phyloP scores from a whole-genome alignment of 2,113 vertebrate genomes.

The Eleginops maclovinus region DNA sequence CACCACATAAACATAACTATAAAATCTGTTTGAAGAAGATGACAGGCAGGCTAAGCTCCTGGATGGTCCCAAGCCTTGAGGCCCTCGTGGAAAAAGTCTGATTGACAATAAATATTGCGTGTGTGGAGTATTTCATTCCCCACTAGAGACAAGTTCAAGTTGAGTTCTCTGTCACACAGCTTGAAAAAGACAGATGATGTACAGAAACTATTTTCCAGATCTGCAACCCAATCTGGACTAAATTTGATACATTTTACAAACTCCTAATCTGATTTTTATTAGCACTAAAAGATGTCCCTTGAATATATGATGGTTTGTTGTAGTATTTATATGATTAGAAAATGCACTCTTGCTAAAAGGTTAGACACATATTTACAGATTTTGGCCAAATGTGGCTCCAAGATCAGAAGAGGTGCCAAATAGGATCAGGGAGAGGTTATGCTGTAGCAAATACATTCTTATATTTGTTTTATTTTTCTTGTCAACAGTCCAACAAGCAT shows the following conservation, averaged over 20 bases:
- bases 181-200: conserved; percentile 4
- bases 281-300: not conserved
- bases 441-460: conserved; percentile 26
- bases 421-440: conserved; percentile 7
- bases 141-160: conserved; percentile 34
- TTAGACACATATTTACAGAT: conserved; percentile 30
- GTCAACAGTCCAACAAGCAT: conserved; percentile 49
- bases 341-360: conserved; percentile 2
- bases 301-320: not conserved
- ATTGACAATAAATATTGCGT: conserved; percentile 43
- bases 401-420: conserved; percentile 19
- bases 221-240: not conserved
- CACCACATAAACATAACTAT: conserved; percentile 15
- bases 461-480: conserved; percentile 52
- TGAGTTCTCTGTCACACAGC: conserved; percentile 1
- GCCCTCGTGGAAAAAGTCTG: conserved; percentile 54
- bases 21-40: conserved; percentile 51
- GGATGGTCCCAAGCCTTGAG: conserved; percentile 27
- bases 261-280: not conserved
- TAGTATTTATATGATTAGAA: conserved; percentile 4
- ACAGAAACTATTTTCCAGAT: conserved; percentile 17
- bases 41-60: conserved; percentile 56
- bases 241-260: conserved; percentile 2
- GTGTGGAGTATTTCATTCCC: conserved; percentile 51
- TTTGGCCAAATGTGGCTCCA: conserved; percentile 28